Conservation (phyloP, 2,888 invertebrate genomes). For the Folsomia manolachei region DNA sequence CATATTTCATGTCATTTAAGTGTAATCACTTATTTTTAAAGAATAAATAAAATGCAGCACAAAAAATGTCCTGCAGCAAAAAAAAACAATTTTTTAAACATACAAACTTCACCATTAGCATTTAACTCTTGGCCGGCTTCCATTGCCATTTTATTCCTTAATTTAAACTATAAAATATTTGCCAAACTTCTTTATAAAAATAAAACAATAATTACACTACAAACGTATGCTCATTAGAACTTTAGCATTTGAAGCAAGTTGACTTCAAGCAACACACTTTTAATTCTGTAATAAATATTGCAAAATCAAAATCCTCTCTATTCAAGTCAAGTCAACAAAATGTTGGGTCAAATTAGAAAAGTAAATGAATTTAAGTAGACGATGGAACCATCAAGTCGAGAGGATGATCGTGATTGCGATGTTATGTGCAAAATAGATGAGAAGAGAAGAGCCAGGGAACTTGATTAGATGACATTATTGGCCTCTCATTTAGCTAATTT, state of each 20-base stretch:
- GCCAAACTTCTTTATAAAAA: not conserved
- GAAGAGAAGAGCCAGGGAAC: not conserved
- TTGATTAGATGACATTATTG: not conserved
- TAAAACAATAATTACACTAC: too few relatives aligned
- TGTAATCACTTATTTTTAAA: too few relatives aligned
- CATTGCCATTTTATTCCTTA: not conserved
- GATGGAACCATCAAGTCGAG: not conserved
- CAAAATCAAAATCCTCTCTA: too few relatives aligned
- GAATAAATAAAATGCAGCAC: not conserved
- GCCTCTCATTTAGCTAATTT: not conserved
- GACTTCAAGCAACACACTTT: not conserved
- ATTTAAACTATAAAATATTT: not conserved
- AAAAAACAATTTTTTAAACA: not conserved
- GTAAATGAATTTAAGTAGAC: not conserved
- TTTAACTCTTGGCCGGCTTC: not conserved
- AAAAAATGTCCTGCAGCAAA: not conserved
- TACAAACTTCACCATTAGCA: not conserved
- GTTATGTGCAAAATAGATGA: not conserved
- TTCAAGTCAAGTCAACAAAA: not conserved
- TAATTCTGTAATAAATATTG: not conserved
- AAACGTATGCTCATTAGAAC: too few relatives aligned
- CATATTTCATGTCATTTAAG: not conserved
- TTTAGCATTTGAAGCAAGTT: not conserved
- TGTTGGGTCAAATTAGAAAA: not conserved
- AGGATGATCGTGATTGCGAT: too few relatives aligned